These are phyloP conservation scores for Drosophila quinaria DNA, from an alignment of 2,888 invertebrate species.

Conservation along the genomic window DNA sequence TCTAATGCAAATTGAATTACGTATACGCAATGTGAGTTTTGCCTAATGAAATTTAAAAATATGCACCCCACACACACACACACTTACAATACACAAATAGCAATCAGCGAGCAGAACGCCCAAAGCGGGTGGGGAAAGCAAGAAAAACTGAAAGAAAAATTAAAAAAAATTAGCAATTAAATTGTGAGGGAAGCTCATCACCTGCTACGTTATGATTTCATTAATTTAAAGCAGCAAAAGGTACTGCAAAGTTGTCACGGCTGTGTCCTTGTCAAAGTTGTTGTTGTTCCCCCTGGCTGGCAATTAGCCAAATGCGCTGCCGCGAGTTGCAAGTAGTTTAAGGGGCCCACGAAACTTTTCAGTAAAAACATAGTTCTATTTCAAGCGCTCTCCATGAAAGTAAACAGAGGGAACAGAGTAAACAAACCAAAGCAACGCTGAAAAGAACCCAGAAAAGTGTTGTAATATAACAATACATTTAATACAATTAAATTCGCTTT, in stretches of 20 bases:
- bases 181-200: constrained; percentile 59
- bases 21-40: constrained; percentile 39
- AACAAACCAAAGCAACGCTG: not conserved
- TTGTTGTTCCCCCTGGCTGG: constrained; percentile 31
- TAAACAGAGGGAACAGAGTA: not conserved
- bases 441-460: not conserved
- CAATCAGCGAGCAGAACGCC: constrained; percentile 19
- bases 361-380: constrained; percentile 17
- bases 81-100: constrained; percentile 10
- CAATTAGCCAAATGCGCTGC: constrained; percentile 61
- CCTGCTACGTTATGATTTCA: constrained; percentile 62
- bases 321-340: constrained; percentile 41
- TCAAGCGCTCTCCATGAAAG: constrained; percentile 10
- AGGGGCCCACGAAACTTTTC: constrained; percentile 21
- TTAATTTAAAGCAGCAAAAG: constrained; percentile 58
- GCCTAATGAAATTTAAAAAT: constrained; percentile 69
- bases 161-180: constrained; percentile 66
- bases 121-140: constrained; percentile 11
- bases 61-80: constrained; percentile 36
- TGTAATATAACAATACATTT: not conserved
- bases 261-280: constrained; percentile 63
- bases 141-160: constrained; percentile 27
- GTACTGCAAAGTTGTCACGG: constrained; percentile 45
- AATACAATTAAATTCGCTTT: not conserved
- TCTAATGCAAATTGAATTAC: constrained; percentile 63